Evolutionary conservation across 2,797 vertebrate genomes (phyloP), one percentile per base, ranked within the genome.

Genomic region (Spheniscus humboldti): DNA sequence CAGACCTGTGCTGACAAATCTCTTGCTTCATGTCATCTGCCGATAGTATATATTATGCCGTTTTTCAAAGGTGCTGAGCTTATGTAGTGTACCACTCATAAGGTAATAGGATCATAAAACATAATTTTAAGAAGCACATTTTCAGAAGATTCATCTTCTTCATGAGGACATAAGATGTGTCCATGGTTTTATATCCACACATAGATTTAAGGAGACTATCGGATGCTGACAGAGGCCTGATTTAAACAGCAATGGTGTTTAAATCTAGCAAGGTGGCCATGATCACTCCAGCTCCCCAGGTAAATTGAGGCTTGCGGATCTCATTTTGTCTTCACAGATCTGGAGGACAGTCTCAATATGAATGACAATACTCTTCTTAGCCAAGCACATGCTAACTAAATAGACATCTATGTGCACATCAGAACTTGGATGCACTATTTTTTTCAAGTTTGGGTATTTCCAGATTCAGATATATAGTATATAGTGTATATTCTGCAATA

Each of bases 71-170:
- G 69, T 96, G 92, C 95, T 91, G 91, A 94, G 82, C 85, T 97
- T 94, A 90, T 69, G 73, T 74, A 92, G 57, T 90, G 72, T 52
- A 92, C 92, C 68, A 91, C 82, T 93, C 89, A 50, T 90, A 90
- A 94, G 85, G 83, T 95, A 96, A 97, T 96, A 91, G 85, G 82
- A 96, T 96, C 92, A 94, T 97, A 95, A 97, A 97, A 97, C 71
- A 96, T 94, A 97, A 96, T 96, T 93, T 87, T 76, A 92, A 76
- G 87, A 48, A 94, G 92, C 79, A 92, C 90, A 81, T 90, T 95
- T 95, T 69, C 80, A 93, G 92, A 88, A 94, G 89, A 96, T 92
- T 94, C 79, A 96, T 96, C 83, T 93, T 82, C 56, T 77, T 88
- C 80, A 76, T 88, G 59, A 90, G 77, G 56, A 68, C 11, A 4